Percentiles rank a stretch among this genome's conserved stretches.
These are phyloP conservation scores for Philonicus albiceps DNA, from an alignment of 2,888 invertebrate species.

Conservation along the genomic window DNA sequence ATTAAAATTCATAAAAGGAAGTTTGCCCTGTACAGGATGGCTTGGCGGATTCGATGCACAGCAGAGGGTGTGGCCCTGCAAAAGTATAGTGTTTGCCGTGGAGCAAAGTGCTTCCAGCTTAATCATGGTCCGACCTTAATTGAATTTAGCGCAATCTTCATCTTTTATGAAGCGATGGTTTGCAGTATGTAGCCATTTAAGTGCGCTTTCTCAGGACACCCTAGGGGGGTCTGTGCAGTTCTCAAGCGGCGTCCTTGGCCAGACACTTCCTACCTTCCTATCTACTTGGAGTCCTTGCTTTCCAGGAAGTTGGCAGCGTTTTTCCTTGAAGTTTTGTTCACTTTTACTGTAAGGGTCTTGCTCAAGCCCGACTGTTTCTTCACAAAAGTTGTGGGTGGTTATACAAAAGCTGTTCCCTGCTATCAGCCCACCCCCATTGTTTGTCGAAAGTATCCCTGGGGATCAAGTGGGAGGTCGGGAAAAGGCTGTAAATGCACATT, in stretches of 20 bases:
- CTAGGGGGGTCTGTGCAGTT: neutral
- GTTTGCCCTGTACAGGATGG: neutral
- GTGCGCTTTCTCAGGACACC: neutral
- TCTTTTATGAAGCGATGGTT: conserved; percentile 6
- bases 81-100: neutral
- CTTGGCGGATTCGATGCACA: neutral
- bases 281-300: neutral
- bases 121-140: conserved; percentile 4
- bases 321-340: neutral
- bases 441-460: neutral
- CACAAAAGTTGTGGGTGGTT: neutral
- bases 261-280: neutral
- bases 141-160: conserved; percentile 18
- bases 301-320: neutral
- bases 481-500: neutral
- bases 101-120: neutral
- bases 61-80: neutral
- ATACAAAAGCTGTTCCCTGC: neutral
- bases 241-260: neutral
- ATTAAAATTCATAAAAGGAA: neutral
- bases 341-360: neutral
- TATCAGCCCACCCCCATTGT: neutral
- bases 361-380: neutral
- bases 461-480: neutral
- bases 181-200: conserved; percentile 14